Conservation (phyloP, 2,888 invertebrate species). For the Drosophila subquinaria region DNA sequence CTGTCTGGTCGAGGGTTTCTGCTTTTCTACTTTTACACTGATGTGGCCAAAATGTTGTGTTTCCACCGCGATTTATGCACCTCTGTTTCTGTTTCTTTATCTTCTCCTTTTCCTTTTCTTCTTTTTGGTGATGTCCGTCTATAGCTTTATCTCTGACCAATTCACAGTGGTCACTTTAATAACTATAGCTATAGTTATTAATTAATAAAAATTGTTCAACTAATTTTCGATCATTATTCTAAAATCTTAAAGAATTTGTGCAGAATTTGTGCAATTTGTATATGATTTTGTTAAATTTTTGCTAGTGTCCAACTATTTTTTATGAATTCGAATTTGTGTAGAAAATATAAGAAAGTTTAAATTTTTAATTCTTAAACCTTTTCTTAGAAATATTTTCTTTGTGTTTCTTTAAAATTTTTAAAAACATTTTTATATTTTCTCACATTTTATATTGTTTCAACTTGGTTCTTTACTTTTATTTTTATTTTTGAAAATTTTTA, state of each 20-base stretch:
- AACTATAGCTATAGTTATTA: neutral
- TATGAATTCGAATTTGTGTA: too few species aligned
- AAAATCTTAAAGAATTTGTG: neutral
- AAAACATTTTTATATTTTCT: too few species aligned
- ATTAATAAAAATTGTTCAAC: neutral
- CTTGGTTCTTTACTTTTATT: too few species aligned
- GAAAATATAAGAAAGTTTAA: too few species aligned
- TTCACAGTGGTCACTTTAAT: neutral
- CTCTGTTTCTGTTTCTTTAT: neutral
- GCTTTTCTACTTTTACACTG: neutral
- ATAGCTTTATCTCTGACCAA: neutral
- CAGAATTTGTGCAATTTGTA: too few species aligned
- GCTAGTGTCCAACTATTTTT: too few species aligned
- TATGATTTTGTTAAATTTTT: too few species aligned
- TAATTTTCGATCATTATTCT: neutral
- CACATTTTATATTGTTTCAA: too few species aligned
- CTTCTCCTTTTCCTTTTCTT: neutral
- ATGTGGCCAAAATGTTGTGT: neutral
- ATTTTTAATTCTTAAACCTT: too few species aligned
- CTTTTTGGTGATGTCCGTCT: neutral
- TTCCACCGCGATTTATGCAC: slow-evolving; percentile 16
- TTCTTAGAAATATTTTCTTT: too few species aligned
- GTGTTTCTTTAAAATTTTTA: too few species aligned
- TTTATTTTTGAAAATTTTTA: too few species aligned
- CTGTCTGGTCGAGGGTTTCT: slow-evolving; percentile 9